Base-by-base conservation (phyloP, 2,888 invertebrate genomes). In the Malachius bipustulatus region DNA sequence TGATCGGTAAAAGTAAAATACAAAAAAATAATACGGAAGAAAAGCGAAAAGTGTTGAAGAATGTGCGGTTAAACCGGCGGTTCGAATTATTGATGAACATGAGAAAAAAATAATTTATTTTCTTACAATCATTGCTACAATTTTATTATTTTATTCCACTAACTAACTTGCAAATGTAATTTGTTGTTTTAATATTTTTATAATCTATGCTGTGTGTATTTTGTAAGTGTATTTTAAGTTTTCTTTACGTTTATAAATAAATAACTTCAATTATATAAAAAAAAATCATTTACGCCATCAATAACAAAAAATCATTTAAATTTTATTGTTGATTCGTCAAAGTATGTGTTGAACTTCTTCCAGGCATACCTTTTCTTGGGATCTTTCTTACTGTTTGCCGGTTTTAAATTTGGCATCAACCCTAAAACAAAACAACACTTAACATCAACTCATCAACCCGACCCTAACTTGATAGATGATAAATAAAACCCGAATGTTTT, bases 261-360 rank as follows among this genome's bases (percentile, higher is more conserved):
- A n/a, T n/a, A n/a, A n/a, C n/a, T n/a, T n/a, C n/a, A n/a, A n/a
- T n/a, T n/a, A n/a, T n/a, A n/a, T n/a, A n/a, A n/a, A n/a, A n/a
- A n/a, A n/a, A n/a, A n/a, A n/a, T n/a, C n/a, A n/a, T n/a, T n/a
- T n/a, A n/a, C n/a, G n/a, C n/a, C n/a, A n/a, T n/a, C n/a, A n/a
- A n/a, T n/a, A n/a, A n/a, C n/a, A n/a, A n/a, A 19, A 19, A 19
- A n/a, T 19, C 24, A 19, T 19, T 19, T 19, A 19, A 19, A 19
- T 43, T 45, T 55, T 40, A 84, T 82, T 4, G 83, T 83, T 1
- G 52, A 61, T 60, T 89, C 88, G 59, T 83, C 77, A 60, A 71
- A 91, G 60, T 90, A 90, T 41, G 80, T 80, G 59, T 90, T 88
- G 54, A 71, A 85, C 52, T 80, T 79, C 52, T 77, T 85, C 71